Evolutionary conservation across 1,140 invertebrate species (phyloP).

Genomic region (Notospermus geniculatus): DNA sequence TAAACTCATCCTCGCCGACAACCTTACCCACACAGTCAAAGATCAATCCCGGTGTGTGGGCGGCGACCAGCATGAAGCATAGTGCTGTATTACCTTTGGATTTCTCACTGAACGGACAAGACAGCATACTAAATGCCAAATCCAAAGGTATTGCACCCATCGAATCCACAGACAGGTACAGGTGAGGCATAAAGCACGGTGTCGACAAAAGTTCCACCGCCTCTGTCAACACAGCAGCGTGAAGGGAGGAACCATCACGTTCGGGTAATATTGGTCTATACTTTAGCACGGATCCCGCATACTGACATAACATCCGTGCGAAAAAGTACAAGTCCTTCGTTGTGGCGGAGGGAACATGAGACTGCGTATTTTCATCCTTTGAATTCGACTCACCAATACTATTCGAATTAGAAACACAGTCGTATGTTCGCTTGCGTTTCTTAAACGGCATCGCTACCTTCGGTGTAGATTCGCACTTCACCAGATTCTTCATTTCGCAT

Average conservation of each 20-base stretch:
- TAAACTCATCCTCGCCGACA: background rate
- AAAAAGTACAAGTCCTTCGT: slow-evolving; percentile 4
- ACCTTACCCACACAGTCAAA: slow-evolving; percentile 5
- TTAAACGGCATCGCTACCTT: too few relatives aligned
- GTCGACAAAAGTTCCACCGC: slow-evolving; percentile 1
- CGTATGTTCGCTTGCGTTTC: too few relatives aligned
- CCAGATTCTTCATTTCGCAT: background rate
- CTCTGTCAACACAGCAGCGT: background rate
- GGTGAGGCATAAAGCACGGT: slow-evolving; percentile 3
- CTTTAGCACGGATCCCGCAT: background rate
- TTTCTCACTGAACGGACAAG: background rate
- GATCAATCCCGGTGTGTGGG: background rate
- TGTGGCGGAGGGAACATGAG: too few relatives aligned
- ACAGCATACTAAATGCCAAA: background rate
- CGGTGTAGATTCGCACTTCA: background rate
- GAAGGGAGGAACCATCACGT: background rate
- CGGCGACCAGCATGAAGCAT: slow-evolving; percentile 1
- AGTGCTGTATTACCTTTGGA: background rate
- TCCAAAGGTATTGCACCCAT: slow-evolving; percentile 4
- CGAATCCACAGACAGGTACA: slow-evolving; percentile 1
- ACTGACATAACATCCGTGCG: slow-evolving; percentile 3
- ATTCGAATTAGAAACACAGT: too few relatives aligned
- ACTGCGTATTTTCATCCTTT: too few relatives aligned
- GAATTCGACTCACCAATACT: too few relatives aligned
- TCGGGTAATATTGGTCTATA: slow-evolving; percentile 1